phyloP scores from a whole-genome alignment of 1,140 invertebrate species.

The Watersipora subatra region DNA sequence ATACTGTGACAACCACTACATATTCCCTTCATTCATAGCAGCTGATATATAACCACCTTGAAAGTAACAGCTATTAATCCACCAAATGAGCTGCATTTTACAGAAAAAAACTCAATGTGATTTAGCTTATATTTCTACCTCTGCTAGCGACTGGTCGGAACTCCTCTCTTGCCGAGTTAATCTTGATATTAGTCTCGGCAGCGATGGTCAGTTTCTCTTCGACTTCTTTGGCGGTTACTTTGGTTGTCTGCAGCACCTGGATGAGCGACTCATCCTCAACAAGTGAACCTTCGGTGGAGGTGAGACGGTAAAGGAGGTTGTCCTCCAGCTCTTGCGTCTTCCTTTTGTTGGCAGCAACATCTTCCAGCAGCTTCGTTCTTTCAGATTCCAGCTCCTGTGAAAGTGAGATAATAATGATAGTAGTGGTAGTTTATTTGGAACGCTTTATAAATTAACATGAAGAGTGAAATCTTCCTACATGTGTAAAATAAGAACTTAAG shows the following conservation, averaged over 20 bases:
- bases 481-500: no score
- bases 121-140: not conserved
- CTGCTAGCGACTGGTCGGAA: conserved; percentile 54
- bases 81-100: no score
- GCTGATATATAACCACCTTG: no score
- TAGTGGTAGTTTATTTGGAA: no score
- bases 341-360: conserved; percentile 84
- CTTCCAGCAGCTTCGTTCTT: conserved; percentile 77
- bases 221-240: conserved; percentile 83
- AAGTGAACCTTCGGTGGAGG: conserved; percentile 78
- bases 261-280: conserved; percentile 92
- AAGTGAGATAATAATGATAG: no score
- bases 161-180: conserved; percentile 82
- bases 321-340: conserved; percentile 91
- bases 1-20: no score
- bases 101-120: no score
- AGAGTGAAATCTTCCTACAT: no score
- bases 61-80: no score
- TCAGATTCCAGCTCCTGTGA: conserved; percentile 74
- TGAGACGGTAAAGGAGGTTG: conserved; percentile 72
- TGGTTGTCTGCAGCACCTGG: conserved; percentile 76
- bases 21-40: no score
- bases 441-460: no score
- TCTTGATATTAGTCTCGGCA: conserved; percentile 83
- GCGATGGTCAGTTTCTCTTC: conserved; percentile 81